Evolutionary conservation across 2,888 invertebrate species (phyloP), one percentile per base, ranked within the genome.

Genomic region (Aspidiotus rigidus): DNA sequence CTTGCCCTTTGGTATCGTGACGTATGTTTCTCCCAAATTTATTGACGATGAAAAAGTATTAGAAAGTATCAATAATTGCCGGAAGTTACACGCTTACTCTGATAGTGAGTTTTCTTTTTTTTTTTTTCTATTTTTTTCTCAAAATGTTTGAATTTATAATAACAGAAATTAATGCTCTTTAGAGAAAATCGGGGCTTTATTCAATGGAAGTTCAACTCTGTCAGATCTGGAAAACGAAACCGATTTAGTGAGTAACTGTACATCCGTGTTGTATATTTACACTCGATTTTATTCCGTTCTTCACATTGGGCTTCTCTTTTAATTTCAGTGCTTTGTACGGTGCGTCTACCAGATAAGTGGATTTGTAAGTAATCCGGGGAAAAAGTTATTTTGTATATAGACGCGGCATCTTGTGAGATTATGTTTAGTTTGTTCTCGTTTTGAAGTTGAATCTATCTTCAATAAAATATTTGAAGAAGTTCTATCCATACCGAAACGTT

Each of bases 291-390:
- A 28, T 28, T 28, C 28, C 5, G 28, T 28, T 28, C 28, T 28
- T 28, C 28, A 28, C 28, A 28, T 5, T 3, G 53, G 3, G 53
- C 53, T 13, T n/a, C 53, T n/a, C 10, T 57, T 57, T 7, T 62
- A 10, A 42, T 40, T 42, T 10, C 62, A 40, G 62, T 41, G 42
- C 41, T 62, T 62, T 62, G 11, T 62, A 42, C n/a, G n/a, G 40
- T 62, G 62, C 42, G n/a, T 62, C n/a, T 62, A 62, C 7, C 42
- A 41, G 40, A 62, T 15, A 2, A 15, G 15, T 41, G 40, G 17
- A 40, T 41, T 62, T 15, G 62, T 62, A 42, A 62, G 62, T 39
- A 62, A 28, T 28, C 28, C 28, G 5, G 5, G 28, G 28, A 28
- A 28, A 28, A 28, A 28, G 28, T 28, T 28, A 28, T 28, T 3